Conservation (phyloP, 1,140 invertebrate species). For the Pseudomyrmex cubaensis region DNA sequence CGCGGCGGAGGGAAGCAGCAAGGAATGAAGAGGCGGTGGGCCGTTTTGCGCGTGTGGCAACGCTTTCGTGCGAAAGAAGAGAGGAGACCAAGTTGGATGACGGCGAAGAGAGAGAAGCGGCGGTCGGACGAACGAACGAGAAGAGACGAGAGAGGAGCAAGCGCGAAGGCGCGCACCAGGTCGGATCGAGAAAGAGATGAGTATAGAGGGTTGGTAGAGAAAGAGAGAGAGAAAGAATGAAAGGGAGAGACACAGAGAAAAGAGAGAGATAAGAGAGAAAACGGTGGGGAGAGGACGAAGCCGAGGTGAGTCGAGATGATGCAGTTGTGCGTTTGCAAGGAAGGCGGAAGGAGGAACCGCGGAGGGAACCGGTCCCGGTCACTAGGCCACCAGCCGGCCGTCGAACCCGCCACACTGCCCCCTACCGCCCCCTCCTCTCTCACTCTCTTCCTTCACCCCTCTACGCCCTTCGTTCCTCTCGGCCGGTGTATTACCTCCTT, state of each 20-base stretch:
- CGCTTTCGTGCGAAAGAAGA: constrained; percentile 64
- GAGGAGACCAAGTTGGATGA: constrained; percentile 62
- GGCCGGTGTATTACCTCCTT: constrained; percentile 53
- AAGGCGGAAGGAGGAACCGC: constrained; percentile 85
- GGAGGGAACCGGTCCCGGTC: constrained; percentile 85
- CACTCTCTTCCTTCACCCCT: constrained; percentile 61
- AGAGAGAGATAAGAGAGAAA: constrained; percentile 37
- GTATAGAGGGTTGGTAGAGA: constrained; percentile 24
- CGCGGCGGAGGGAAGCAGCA: constrained; percentile 16
- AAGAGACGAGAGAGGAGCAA: constrained; percentile 38
- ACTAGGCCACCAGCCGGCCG: constrained; percentile 85
- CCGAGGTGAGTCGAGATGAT: constrained; percentile 79
- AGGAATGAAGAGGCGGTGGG: constrained; percentile 39
- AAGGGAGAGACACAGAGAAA: constrained; percentile 56
- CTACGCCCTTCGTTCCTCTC: constrained; percentile 30
- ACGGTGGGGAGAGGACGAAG: constrained; percentile 61
- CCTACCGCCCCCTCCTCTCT: constrained; percentile 72
- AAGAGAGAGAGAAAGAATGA: constrained; percentile 26
- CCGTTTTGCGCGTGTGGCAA: constrained; percentile 66
- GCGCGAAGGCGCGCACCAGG: constrained; percentile 62
- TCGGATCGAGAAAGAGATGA: constrained; percentile 55
- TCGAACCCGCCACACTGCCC: constrained; percentile 83
- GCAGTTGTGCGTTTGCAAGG: constrained; percentile 85
- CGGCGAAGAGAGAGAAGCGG: constrained; percentile 5
- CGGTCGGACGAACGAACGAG: constrained; percentile 10